Evolutionary conservation across 2,888 invertebrate species (phyloP).

Genomic region (Plutella xylostella): DNA sequence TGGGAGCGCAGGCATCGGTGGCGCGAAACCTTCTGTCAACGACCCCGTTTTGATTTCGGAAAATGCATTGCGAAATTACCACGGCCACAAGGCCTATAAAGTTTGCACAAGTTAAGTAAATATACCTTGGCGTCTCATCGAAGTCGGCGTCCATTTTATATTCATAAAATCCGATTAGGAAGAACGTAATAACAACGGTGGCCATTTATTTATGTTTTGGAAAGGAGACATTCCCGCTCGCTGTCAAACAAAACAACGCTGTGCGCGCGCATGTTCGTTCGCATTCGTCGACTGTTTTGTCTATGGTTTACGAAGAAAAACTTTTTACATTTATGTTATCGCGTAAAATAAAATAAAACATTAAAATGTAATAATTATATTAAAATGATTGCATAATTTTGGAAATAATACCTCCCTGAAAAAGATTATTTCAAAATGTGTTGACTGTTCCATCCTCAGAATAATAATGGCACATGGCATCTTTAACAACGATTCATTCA

Average conservation of each 20-base stretch:
- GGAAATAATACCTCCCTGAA: too few relatives aligned
- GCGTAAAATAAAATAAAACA: too few relatives aligned
- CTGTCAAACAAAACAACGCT: slow-evolving; percentile 29
- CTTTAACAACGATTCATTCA: too few relatives aligned
- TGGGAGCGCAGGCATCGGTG: slow-evolving; percentile 30
- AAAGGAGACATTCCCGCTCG: slow-evolving; percentile 38
- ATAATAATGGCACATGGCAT: too few relatives aligned
- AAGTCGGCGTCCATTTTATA: slow-evolving; percentile 62
- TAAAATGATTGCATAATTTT: too few relatives aligned
- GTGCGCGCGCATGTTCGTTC: not conserved
- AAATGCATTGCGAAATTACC: slow-evolving; percentile 20
- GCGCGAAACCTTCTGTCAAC: slow-evolving; percentile 60
- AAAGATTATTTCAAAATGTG: too few relatives aligned
- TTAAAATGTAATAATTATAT: too few relatives aligned
- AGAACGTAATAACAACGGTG: slow-evolving; percentile 62
- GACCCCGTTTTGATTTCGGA: slow-evolving; percentile 36
- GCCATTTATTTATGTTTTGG: slow-evolving; percentile 68
- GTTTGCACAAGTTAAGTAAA: not conserved
- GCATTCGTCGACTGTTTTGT: slow-evolving; percentile 7
- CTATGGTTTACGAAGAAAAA: too few relatives aligned
- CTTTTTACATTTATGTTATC: too few relatives aligned
- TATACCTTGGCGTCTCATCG: slow-evolving; percentile 41
- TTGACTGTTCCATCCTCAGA: too few relatives aligned
- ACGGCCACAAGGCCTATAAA: not conserved
- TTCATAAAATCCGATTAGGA: slow-evolving; percentile 51